Percentiles rank a stretch among this genome's conserved stretches.
These are phyloP conservation scores for Istiophorus platypterus DNA, from an alignment of 2,113 vertebrate species.

Conservation along the genomic window DNA sequence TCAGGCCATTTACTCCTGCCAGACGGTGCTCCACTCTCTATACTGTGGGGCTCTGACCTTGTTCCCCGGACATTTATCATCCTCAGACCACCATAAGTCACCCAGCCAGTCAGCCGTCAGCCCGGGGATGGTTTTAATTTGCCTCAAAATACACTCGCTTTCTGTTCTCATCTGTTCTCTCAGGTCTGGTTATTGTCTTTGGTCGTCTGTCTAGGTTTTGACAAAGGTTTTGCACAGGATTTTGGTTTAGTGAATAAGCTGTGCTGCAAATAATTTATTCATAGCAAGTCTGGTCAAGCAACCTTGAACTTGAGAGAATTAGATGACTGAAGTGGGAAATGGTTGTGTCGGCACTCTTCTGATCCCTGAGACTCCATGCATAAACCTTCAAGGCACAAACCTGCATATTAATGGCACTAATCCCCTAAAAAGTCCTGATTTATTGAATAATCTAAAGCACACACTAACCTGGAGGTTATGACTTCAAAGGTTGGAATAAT, in stretches of 20 bases:
- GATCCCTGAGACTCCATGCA: conserved; percentile 13
- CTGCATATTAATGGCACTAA: conserved; percentile 31
- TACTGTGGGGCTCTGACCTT: conserved; percentile 43
- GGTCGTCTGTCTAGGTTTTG: conserved; percentile 13
- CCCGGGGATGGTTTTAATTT: conserved; percentile 53
- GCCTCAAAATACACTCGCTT: conserved; percentile 14
- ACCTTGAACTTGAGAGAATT: conserved; percentile 20
- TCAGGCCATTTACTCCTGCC: conserved; percentile 2
- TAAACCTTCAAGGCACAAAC: conserved; percentile 1
- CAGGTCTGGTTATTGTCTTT: conserved; percentile 32
- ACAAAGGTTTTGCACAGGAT: background rate
- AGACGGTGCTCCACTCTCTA: background rate
- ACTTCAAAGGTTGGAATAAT: conserved; percentile 64
- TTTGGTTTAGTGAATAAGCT: conserved; percentile 4
- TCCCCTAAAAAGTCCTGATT: conserved; percentile 40
- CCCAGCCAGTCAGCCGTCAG: conserved; percentile 23
- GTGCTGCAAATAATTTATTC: conserved; percentile 23
- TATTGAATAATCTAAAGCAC: conserved; percentile 49
- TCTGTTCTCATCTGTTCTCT: conserved; percentile 16
- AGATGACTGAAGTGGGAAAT: conserved; percentile 1
- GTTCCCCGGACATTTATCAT: conserved; percentile 38
- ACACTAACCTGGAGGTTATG: conserved; percentile 37
- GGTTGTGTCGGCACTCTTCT: conserved; percentile 19
- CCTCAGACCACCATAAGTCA: conserved; percentile 56
- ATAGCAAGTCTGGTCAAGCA: background rate